Evolutionary conservation across 2,797 vertebrate species (phyloP).

Genomic region (Rhinatrema bivittatum): DNA sequence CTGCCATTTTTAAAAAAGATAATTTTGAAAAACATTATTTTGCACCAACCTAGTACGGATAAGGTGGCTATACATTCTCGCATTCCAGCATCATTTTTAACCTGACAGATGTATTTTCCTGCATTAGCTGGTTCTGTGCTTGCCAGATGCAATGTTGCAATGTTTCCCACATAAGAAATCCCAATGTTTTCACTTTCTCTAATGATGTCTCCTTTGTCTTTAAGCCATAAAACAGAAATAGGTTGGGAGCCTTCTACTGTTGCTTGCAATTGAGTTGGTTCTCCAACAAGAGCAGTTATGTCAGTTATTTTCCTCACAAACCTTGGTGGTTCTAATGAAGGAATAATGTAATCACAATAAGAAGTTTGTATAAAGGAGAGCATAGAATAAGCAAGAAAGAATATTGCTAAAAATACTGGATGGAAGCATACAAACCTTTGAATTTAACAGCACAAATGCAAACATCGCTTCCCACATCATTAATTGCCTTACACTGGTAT

Average conservation of each 20-base stretch:
- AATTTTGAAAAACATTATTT: slow-evolving; percentile 10
- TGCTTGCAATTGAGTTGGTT: slow-evolving; percentile 70
- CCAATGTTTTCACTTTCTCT: slow-evolving; percentile 82
- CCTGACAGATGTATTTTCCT: slow-evolving; percentile 88
- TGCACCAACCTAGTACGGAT: slow-evolving; percentile 87
- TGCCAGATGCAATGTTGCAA: slow-evolving; percentile 72
- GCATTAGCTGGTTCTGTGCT: slow-evolving; percentile 68
- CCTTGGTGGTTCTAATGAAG: slow-evolving; percentile 77
- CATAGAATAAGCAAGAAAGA: not conserved
- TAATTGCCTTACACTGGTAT: slow-evolving; percentile 87
- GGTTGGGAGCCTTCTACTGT: slow-evolving; percentile 86
- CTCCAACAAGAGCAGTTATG: slow-evolving; percentile 76
- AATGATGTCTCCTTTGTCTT: slow-evolving; percentile 87
- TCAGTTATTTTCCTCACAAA: slow-evolving; percentile 89
- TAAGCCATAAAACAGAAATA: slow-evolving; percentile 86
- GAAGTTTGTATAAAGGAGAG: not conserved
- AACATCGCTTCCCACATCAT: slow-evolving; percentile 89
- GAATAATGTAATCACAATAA: slow-evolving; percentile 27
- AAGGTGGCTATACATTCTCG: slow-evolving; percentile 83
- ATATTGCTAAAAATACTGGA: slow-evolving; percentile 4
- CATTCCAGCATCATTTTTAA: slow-evolving; percentile 89
- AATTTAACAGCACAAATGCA: slow-evolving; percentile 79
- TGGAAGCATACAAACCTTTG: slow-evolving; percentile 81
- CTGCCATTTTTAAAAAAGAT: slow-evolving; percentile 30
- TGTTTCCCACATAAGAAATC: slow-evolving; percentile 77